Evolutionary conservation across 2,888 invertebrate genomes (phyloP), one percentile per base, ranked within the genome.

Genomic region (Drosophila lutescens): DNA sequence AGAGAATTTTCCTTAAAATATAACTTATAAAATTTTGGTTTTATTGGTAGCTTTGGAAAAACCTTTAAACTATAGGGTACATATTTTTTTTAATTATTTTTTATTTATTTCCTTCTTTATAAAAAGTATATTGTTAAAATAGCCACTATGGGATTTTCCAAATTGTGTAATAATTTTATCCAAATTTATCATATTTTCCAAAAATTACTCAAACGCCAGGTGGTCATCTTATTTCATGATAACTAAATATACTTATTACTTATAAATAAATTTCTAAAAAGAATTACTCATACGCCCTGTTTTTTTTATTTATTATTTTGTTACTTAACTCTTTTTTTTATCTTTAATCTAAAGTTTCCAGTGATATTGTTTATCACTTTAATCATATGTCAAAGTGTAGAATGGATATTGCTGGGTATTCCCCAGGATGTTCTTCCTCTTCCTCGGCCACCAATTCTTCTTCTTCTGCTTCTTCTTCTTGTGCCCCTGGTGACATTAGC

Each of bases 401-500:
- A 49, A 34, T 34, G 12, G 17, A 13, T 1, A 34, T 49, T 17
- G 34, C 34, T 13, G 4, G 4, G 15, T 13, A 34, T 34, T 34
- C 34, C 34, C 49, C 49, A 20, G 12, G 32, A 9, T 20, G n/a
- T 43, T 30, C 10, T n/a, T 43, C 30, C 10, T 32, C 20, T 43
- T 55, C 32, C 7, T 23, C 6, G 57, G 20, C 15, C 59, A 23
- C 15, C 32, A 23, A 36, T 58, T 23, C 40, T 62, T 23, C 61
- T 47, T 46, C 40, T 68, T 47, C 46, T 23, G 10, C 56, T 41
- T 30, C 40, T 68, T 47, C 46, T 23, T 15, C 56, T 41, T 30
- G 20, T 49, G 47, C 68, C 69, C 69, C 41, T 71, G 74, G 70
- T 79, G 80, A 83, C 80, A 83, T 81, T 81, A 82, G 80, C 86